Evolutionary conservation across 2,113 vertebrate species (phyloP).

Genomic region (Nettapus auritus): DNA sequence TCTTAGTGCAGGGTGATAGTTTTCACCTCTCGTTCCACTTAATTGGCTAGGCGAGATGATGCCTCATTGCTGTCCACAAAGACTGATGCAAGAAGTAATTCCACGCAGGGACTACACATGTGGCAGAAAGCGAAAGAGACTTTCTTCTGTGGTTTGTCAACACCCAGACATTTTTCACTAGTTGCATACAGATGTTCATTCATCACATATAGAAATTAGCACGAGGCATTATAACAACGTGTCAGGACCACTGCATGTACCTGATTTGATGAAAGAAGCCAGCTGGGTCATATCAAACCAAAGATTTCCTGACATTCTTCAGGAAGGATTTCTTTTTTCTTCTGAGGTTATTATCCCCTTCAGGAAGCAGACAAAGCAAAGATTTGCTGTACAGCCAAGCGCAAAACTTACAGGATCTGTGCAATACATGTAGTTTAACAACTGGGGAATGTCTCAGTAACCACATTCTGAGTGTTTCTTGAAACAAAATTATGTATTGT

Average conservation of each 20-base stretch:
- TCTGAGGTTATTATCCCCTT: slow-evolving; percentile 6
- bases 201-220: not conserved
- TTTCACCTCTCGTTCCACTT: not conserved
- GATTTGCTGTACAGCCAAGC: not conserved
- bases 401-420: slow-evolving; percentile 32
- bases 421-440: not conserved
- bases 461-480: not conserved
- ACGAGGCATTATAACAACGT: not conserved
- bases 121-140: not conserved
- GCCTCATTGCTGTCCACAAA: not conserved
- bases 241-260: not conserved
- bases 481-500: not conserved
- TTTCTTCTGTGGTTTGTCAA: not conserved
- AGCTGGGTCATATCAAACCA: slow-evolving; percentile 7
- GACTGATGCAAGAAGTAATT: not conserved
- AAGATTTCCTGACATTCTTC: slow-evolving; percentile 35
- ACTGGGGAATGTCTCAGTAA: not conserved
- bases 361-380: slow-evolving; percentile 43
- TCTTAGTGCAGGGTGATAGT: not conserved
- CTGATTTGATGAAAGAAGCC: not conserved
- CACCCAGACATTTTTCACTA: not conserved
- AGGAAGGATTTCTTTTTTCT: slow-evolving; percentile 6
- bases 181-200: not conserved
- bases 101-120: not conserved
- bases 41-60: not conserved